phyloP scores from a whole-genome alignment of 2,113 vertebrate genomes.

The Tachysurus fulvidraco region DNA sequence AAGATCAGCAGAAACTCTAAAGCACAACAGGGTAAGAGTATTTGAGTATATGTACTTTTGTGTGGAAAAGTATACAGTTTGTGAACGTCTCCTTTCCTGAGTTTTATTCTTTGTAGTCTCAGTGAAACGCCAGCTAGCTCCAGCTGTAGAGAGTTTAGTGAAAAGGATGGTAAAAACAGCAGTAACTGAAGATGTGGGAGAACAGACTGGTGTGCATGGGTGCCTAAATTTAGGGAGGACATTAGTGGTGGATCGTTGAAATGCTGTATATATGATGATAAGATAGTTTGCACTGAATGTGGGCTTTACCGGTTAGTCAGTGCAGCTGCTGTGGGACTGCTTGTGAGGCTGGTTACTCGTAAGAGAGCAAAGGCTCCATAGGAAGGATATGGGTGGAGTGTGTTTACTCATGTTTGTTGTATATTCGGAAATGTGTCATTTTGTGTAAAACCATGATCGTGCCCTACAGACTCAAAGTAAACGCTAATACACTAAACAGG shows the following conservation, averaged over 20 bases:
- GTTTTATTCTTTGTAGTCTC: not conserved
- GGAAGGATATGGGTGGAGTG: slow-evolving; percentile 42
- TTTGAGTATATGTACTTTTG: not conserved
- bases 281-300: not conserved
- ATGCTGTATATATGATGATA: not conserved
- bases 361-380: not conserved
- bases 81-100: no score
- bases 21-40: not conserved
- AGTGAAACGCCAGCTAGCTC: no score
- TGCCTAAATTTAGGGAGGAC: not conserved
- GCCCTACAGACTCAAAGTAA: not conserved
- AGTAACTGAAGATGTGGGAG: not conserved
- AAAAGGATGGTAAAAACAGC: not conserved
- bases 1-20: not conserved
- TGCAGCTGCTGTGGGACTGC: not conserved
- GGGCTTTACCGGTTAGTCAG: no score
- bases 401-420: not conserved
- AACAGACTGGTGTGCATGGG: not conserved
- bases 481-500: not conserved
- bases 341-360: not conserved
- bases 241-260: not conserved
- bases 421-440: not conserved
- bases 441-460: not conserved
- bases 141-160: not conserved
- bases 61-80: not conserved